Percentiles rank a stretch among this genome's conserved stretches.
Evolutionary conservation across 2,113 vertebrate species (phyloP).

Genomic region (Galbula dea): DNA sequence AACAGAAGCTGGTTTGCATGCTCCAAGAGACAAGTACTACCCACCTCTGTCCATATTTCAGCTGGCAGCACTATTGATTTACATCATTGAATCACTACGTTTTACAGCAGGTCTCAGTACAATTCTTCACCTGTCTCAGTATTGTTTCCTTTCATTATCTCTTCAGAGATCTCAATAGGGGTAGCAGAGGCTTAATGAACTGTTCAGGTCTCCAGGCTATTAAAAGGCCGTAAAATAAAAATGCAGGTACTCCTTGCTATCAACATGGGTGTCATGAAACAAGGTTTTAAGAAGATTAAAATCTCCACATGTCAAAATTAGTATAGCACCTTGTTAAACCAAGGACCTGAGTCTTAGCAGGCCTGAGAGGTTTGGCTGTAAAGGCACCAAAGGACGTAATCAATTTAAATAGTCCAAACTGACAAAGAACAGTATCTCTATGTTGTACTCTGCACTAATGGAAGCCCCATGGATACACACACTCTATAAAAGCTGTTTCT

Average conservation of each 20-base stretch:
- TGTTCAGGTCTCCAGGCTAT: background rate
- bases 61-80: background rate
- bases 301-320: rapidly evolving
- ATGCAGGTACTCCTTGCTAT: background rate
- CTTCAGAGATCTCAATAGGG: background rate
- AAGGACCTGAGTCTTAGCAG: background rate
- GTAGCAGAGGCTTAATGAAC: background rate
- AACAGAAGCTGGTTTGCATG: background rate
- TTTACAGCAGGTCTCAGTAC: background rate
- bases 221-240: background rate
- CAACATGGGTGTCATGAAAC: background rate
- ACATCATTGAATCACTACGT: background rate
- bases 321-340: background rate
- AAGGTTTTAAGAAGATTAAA: background rate
- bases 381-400: background rate
- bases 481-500: background rate
- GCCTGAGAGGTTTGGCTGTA: background rate
- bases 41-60: background rate
- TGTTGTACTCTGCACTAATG: background rate
- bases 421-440: rapidly evolving
- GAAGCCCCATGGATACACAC: rapidly evolving
- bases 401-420: background rate
- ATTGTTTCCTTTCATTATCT: background rate
- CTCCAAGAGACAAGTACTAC: rapidly evolving
- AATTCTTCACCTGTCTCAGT: background rate